Conservation (phyloP, 1,140 invertebrate species). For the Parapsyche elsis region DNA sequence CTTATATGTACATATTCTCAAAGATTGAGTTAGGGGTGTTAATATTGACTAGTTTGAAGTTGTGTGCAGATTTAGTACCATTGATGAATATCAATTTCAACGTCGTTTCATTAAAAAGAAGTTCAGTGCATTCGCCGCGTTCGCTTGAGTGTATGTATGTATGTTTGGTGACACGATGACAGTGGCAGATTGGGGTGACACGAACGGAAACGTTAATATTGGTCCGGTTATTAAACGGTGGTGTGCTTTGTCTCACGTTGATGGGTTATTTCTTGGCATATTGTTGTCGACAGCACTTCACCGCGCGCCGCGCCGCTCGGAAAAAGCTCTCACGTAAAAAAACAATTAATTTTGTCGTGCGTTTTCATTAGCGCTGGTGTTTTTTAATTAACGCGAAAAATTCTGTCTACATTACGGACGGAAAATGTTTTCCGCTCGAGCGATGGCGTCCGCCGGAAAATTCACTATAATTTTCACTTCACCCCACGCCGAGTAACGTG, state of each 20-base stretch:
- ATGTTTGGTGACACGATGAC: no score
- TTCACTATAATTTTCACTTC: slow-evolving; percentile 22
- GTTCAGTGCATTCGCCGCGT: no score
- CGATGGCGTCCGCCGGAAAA: slow-evolving; percentile 32
- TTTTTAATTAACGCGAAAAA: slow-evolving; percentile 56
- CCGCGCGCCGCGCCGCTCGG: background rate
- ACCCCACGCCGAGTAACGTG: background rate
- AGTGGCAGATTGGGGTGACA: no score
- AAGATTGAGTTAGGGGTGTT: no score
- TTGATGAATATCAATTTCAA: no score
- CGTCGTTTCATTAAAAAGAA: no score
- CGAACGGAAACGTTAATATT: background rate
- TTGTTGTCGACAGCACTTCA: slow-evolving; percentile 48
- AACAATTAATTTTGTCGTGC: slow-evolving; percentile 57
- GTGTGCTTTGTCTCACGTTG: slow-evolving; percentile 20
- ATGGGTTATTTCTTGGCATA: slow-evolving; percentile 36
- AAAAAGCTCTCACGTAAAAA: slow-evolving; percentile 55
- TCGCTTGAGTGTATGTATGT: no score
- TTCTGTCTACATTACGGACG: slow-evolving; percentile 42
- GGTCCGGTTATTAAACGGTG: slow-evolving; percentile 3
- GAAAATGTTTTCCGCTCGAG: slow-evolving; percentile 41
- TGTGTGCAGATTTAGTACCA: no score
- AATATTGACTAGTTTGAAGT: no score
- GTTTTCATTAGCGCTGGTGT: slow-evolving; percentile 55
- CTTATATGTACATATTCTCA: no score